Base-by-base conservation (phyloP, 37 sponge, comb jelly and placozoan species). In the Theonella swinhoei region DNA sequence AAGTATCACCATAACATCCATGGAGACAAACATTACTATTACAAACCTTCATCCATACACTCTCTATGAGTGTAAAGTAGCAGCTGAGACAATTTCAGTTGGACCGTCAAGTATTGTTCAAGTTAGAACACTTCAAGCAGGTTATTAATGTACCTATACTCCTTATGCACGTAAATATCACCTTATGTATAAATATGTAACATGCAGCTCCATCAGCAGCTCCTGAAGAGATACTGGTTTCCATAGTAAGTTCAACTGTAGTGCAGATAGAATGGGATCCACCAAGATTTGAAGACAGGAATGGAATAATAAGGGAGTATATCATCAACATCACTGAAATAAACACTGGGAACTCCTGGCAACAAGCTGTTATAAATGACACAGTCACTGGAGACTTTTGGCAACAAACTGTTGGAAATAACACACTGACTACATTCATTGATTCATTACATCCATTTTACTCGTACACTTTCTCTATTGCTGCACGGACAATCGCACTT, bases 271-370 rank as follows among this genome's bases (percentile, higher is more conserved):
- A 43, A 8, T 30, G 54, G 76, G 60, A 43, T 7, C 39, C 81
- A 35, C 88, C 76, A 7, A 38, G 28, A 26, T 3, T 17, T 5
- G 58, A 78, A 33, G 70, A 70, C 29, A 32, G n/a, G 5, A 85
- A 85, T 54, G 85, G 85, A 22, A 41, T 69, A 9, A 77, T 85
- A 36, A 40, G 58, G 38, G 29, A 61, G 23, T 87, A 87, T 42
- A 68, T 31, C 61, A n/a, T 87, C 62, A 69, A 39, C 17, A 31
- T 87, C 35, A 80, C 68, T 36, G 88, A 87, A 69, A 25, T 75
- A 24, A 70, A 74, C 34, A 87, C 88, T 23, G 54, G 54, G 7
- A 14, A 7, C 14, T 7, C 14, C 11, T 47, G 54, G 54, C n/a
- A n/a, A n/a, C n/a, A n/a, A n/a, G n/a, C n/a, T n/a, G n/a, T n/a